phyloP scores from a whole-genome alignment of 2,113 vertebrate species.

The Ornithorhynchus anatinus region DNA sequence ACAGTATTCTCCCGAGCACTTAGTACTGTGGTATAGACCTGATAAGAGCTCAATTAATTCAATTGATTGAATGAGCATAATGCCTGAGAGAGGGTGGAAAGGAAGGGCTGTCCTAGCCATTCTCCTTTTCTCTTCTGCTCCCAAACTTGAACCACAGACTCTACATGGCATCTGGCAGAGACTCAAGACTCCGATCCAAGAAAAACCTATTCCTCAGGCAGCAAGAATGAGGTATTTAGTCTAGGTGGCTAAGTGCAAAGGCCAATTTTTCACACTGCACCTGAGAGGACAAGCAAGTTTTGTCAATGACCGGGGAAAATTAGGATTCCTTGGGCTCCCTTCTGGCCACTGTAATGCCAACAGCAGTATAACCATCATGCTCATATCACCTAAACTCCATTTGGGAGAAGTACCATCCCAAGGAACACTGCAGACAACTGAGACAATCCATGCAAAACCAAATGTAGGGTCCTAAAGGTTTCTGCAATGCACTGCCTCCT shows the following conservation, averaged over 20 bases:
- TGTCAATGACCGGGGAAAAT: background rate
- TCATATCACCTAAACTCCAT: no score
- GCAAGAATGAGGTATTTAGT: conserved; percentile 27
- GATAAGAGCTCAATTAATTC: background rate
- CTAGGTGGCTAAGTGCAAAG: background rate
- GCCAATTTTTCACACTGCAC: background rate
- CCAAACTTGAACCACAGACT: background rate
- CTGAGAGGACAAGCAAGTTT: background rate
- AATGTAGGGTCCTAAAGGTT: background rate
- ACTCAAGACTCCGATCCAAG: background rate
- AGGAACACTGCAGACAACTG: no score
- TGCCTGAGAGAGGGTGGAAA: background rate
- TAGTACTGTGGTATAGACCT: no score
- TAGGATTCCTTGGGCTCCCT: background rate
- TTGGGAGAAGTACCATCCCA: no score
- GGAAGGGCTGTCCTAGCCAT: background rate
- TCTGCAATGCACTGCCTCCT: background rate
- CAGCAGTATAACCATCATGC: no score
- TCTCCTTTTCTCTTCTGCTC: background rate
- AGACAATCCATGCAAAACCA: no score
- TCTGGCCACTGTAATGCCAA: no score
- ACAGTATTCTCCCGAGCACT: no score
- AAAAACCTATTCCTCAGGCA: background rate
- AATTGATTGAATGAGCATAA: background rate
- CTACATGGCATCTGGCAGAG: background rate